Evolutionary conservation across 2,888 invertebrate genomes (phyloP).

Genomic region (Cylloceria caligata): DNA sequence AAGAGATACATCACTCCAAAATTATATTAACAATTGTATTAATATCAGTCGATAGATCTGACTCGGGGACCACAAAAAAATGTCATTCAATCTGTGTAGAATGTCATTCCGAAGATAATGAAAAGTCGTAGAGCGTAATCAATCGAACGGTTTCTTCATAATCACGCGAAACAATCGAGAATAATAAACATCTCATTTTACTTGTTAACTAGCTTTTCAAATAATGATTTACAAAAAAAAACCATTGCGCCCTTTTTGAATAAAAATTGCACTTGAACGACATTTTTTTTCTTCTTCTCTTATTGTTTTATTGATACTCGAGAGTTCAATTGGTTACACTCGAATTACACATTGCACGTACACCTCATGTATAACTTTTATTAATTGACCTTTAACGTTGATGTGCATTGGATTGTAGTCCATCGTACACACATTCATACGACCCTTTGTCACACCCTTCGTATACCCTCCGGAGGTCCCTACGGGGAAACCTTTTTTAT

Average conservation of each 20-base stretch:
- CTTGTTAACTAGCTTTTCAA: too few relatives aligned
- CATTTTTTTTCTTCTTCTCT: slow-evolving; percentile 18
- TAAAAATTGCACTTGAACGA: neutral
- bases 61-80: too few relatives aligned
- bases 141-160: too few relatives aligned
- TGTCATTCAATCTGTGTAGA: too few relatives aligned
- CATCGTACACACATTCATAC: slow-evolving; percentile 69
- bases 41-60: too few relatives aligned
- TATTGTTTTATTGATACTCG: slow-evolving; percentile 46
- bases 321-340: slow-evolving; percentile 52
- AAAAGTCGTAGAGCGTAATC: too few relatives aligned
- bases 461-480: slow-evolving; percentile 67
- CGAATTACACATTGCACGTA: slow-evolving; percentile 30
- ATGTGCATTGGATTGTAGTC: slow-evolving; percentile 70
- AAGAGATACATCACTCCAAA: too few relatives aligned
- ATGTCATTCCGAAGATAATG: too few relatives aligned
- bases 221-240: neutral
- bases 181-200: too few relatives aligned
- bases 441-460: slow-evolving; percentile 67
- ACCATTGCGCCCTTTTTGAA: neutral
- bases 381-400: slow-evolving; percentile 78
- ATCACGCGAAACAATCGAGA: too few relatives aligned
- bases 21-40: too few relatives aligned
- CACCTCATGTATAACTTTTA: slow-evolving; percentile 68
- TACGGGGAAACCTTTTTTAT: slow-evolving; percentile 67